Base-by-base conservation (phyloP, 2,113 vertebrate species). In the Phaethon lepturus region DNA sequence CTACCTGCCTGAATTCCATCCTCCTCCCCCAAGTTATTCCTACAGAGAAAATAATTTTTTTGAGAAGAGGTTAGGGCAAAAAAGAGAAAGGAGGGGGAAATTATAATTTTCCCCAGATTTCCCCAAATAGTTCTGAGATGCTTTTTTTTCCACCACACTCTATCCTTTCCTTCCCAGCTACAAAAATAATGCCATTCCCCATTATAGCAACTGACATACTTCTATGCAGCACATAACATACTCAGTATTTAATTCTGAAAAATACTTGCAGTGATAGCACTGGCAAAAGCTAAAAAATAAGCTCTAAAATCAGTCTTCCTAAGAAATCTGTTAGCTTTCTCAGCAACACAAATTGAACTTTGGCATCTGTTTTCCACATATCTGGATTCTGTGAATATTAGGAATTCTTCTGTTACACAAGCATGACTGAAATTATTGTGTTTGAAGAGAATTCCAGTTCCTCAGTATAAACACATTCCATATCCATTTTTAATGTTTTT, bases 341-440 rank as follows among this genome's bases (percentile, higher is more conserved):
- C 67, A 95, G 93, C 29, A 76, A 83, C 28, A 49, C 28, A 24
- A 68, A 85, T 87, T 64, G 73, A 94, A 72, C 47, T 85, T 85
- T 77, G 62, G 71, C 88, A 90, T 95, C 88, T 94, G 80, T 83
- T 95, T 92, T 82, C 53, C 64, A 95, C 69, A 63, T 87, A 85
- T 73, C 45, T 50, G 18, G 45, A 49, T 87, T 66, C 74, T 67
- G 29, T 64, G 91, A 92, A 74, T 71, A 76, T 67, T 63, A 90
- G 71, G 75, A 81, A 77, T 94, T 91, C 42, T 91, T 77, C 44
- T 69, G 47, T 56, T 20, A 33, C 11, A 81, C 22, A 69, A 68
- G 35, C 19, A 78, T 11, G 25, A 64, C 56, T 69, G 62, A 42
- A 69, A 75, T 42, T 35, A 74, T 10, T 69, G 53, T 59, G 25